Conservation (phyloP, 92 coral and sea anemone genomes). For the Hydrozoanthus gracilis region DNA sequence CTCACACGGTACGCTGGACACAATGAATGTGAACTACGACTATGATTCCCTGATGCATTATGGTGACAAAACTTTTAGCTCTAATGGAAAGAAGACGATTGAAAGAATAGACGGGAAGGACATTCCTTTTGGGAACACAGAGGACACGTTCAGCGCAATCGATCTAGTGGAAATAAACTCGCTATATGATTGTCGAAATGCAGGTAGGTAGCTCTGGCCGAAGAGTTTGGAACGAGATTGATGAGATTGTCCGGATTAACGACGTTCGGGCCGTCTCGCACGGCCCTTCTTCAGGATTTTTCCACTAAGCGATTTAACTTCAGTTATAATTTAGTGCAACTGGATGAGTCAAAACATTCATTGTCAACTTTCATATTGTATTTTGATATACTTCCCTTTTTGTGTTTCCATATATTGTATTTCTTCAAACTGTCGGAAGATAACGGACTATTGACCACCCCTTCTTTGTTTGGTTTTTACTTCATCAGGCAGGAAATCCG, state of each 20-base stretch:
- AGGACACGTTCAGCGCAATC: conserved; percentile 39
- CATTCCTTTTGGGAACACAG: conserved; percentile 42
- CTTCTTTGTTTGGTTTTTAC: background rate
- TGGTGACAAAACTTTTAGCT: conserved; percentile 49
- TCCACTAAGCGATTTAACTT: no score
- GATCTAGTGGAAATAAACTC: conserved; percentile 59
- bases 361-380: no score
- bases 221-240: no score
- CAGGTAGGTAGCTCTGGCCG: background rate
- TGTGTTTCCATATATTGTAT: no score
- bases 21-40: conserved; percentile 50
- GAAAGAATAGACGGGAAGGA: conserved; percentile 36
- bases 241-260: no score
- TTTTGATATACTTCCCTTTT: no score
- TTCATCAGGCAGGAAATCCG: conserved; percentile 21
- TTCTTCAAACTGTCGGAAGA: no score
- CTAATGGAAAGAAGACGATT: conserved; percentile 50
- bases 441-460: no score
- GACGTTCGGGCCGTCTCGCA: no score
- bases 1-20: conserved; percentile 54
- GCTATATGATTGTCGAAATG: conserved; percentile 47
- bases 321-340: no score
- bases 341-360: no score
- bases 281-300: no score
- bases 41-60: conserved; percentile 55